These are phyloP conservation scores for Pammene aurita DNA, from an alignment of 2,888 invertebrate genomes.

Conservation along the genomic window DNA sequence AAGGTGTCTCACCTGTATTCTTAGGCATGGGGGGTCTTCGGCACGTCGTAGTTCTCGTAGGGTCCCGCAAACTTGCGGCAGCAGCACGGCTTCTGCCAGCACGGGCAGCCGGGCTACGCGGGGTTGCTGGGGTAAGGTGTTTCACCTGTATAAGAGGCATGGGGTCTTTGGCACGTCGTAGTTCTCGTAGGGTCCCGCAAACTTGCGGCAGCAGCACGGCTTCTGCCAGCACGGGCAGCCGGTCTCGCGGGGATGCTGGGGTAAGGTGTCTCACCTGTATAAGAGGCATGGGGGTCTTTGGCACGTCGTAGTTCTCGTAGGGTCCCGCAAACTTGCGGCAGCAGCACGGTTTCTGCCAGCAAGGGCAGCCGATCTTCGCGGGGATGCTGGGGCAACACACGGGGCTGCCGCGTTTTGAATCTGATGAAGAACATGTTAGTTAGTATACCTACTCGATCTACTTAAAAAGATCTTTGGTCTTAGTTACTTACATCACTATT, in stretches of 20 bases:
- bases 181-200: slow-evolving; percentile 87
- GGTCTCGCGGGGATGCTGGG: slow-evolving; percentile 84
- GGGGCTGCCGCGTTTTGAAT: slow-evolving; percentile 72
- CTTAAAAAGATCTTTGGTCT: too few species aligned
- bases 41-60: slow-evolving; percentile 91
- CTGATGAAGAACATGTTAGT: too few species aligned
- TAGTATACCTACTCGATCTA: too few species aligned
- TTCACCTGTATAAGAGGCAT: slow-evolving; percentile 79
- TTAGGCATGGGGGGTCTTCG: slow-evolving; percentile 87
- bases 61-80: slow-evolving; percentile 81
- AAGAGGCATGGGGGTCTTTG: slow-evolving; percentile 85
- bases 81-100: slow-evolving; percentile 73
- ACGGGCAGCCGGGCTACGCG: slow-evolving; percentile 78
- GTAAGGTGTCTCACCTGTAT: slow-evolving; percentile 70
- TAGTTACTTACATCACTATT: too few species aligned
- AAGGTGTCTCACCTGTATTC: slow-evolving; percentile 73
- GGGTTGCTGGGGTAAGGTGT: slow-evolving; percentile 81
- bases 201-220: slow-evolving; percentile 71
- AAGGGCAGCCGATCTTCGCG: slow-evolving; percentile 78
- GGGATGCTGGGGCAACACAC: slow-evolving; percentile 84
- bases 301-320: slow-evolving; percentile 92
- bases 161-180: slow-evolving; percentile 89
- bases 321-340: slow-evolving; percentile 81
- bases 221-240: slow-evolving; percentile 77
- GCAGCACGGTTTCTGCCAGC: slow-evolving; percentile 73